Evolutionary conservation across 2,797 vertebrate genomes (phyloP).

Genomic region (Florisuga fusca): DNA sequence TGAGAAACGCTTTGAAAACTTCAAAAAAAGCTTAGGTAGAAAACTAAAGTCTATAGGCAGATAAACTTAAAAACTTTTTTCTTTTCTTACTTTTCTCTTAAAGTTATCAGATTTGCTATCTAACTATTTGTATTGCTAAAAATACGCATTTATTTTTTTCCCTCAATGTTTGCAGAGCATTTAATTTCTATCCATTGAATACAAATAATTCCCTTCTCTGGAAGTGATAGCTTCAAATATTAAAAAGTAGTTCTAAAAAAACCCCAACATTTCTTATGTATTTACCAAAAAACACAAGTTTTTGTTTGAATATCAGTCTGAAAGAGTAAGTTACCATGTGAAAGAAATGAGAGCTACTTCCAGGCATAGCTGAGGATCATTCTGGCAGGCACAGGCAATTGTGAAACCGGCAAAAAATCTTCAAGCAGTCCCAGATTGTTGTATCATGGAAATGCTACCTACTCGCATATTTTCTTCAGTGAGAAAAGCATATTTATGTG

Average conservation of each 20-base stretch:
- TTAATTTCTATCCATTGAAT: not conserved
- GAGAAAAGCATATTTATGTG: rapidly evolving
- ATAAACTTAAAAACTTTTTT: not conserved
- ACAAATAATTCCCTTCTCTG: not conserved
- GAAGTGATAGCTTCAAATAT: not conserved
- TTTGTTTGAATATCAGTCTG: not conserved
- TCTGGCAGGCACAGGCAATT: not conserved
- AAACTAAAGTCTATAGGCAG: not conserved
- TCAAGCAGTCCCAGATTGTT: not conserved
- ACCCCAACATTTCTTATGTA: not conserved
- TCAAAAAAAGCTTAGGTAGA: not conserved
- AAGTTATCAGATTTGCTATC: not conserved
- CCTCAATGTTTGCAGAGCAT: not conserved
- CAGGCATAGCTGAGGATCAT: not conserved
- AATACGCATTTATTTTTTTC: not conserved
- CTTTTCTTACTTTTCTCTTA: not conserved
- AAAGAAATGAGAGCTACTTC: not conserved
- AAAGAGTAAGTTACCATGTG: not conserved
- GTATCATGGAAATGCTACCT: not conserved
- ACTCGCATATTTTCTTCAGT: not conserved
- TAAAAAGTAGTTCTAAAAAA: not conserved
- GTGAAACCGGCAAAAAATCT: not conserved
- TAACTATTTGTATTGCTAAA: not conserved
- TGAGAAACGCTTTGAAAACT: not conserved
- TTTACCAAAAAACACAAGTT: not conserved